phyloP scores from a whole-genome alignment of 2,113 vertebrate species.

The Setophaga coronata region DNA sequence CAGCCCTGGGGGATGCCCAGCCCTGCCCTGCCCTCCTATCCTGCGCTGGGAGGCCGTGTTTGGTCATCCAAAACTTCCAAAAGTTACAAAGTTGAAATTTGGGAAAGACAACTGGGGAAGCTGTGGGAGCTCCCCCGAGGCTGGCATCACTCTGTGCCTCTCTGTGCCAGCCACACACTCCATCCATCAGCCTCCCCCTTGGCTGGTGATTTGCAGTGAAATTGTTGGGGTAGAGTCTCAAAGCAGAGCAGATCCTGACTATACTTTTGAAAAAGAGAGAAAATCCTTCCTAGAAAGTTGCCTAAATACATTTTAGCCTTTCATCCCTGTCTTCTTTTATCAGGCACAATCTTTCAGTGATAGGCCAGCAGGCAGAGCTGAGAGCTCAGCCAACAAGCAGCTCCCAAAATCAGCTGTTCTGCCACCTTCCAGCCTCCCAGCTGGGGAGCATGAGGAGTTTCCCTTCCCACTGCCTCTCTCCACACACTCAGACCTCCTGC shows the following conservation, averaged over 20 bases:
- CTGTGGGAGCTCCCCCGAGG: neutral
- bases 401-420: neutral
- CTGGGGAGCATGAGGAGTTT: neutral
- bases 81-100: neutral
- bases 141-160: neutral
- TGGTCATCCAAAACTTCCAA: neutral
- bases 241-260: neutral
- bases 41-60: neutral
- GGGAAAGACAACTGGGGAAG: neutral
- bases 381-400: neutral
- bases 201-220: neutral
- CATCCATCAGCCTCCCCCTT: neutral
- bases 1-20: neutral
- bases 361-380: neutral
- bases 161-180: neutral
- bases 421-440: neutral
- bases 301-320: neutral
- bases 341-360: neutral
- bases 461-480: neutral
- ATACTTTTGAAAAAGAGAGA: neutral
- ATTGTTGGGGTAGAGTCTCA: neutral
- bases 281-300: neutral
- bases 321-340: neutral
- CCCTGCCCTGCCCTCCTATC: neutral
- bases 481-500: neutral